Percentiles rank a stretch among this genome's conserved stretches.
These are phyloP conservation scores for Pipra filicauda DNA, from an alignment of 2,113 vertebrate genomes.

Conservation along the genomic window DNA sequence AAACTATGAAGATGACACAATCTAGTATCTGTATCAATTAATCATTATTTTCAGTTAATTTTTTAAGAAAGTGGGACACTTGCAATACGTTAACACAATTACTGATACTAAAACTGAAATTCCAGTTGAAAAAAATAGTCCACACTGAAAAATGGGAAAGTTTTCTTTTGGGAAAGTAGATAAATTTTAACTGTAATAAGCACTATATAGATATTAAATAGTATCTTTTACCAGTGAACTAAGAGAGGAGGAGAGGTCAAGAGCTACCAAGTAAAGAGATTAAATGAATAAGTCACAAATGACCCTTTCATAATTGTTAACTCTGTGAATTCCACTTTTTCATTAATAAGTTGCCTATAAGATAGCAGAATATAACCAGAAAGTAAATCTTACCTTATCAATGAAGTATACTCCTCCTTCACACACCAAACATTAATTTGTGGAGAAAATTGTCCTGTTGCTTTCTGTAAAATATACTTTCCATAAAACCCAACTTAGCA, in stretches of 20 bases:
- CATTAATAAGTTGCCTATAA: neutral
- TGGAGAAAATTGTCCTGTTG: neutral
- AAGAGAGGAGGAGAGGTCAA: neutral
- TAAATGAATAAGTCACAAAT: neutral
- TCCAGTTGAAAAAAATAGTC: neutral
- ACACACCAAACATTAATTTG: neutral
- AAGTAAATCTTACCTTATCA: neutral
- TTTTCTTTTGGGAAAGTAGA: neutral
- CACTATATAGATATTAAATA: neutral
- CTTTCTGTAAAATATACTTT: neutral
- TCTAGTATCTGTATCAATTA: neutral
- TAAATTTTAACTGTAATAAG: neutral
- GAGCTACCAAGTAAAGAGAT: neutral
- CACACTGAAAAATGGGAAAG: neutral
- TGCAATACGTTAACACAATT: neutral
- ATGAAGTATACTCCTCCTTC: neutral
- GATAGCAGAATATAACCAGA: neutral
- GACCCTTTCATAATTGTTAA: neutral
- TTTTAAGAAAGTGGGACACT: neutral
- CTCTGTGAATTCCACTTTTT: neutral
- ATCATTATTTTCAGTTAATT: neutral
- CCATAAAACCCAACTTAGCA: neutral
- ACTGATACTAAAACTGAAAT: neutral
- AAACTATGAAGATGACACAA: neutral
- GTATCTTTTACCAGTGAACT: neutral